Evolutionary conservation across 1,140 invertebrate genomes (phyloP).

Genomic region (Drosophila serrata): DNA sequence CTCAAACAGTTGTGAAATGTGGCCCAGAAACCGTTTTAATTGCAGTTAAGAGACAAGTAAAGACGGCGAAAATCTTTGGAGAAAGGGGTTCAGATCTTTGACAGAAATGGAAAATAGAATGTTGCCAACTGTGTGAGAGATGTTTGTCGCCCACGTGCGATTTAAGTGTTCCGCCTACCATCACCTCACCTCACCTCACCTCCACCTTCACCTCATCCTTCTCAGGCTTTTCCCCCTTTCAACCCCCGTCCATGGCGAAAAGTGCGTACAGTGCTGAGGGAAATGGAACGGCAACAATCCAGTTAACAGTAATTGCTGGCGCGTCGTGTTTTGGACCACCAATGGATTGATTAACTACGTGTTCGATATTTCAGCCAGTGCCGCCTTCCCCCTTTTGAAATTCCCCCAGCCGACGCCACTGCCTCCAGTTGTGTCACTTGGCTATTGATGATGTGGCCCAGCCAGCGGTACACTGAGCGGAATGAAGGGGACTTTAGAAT

Average conservation of each 20-base stretch:
- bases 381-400: not conserved
- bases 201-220: no score
- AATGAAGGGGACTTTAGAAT: not conserved
- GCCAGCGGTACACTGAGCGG: slow-evolving; percentile 10
- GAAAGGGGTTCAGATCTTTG: slow-evolving; percentile 3
- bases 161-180: not conserved
- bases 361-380: slow-evolving; percentile 65
- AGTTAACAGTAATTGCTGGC: slow-evolving; percentile 79
- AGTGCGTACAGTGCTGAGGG: slow-evolving; percentile 62
- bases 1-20: slow-evolving; percentile 39
- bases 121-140: slow-evolving; percentile 69
- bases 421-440: slow-evolving; percentile 58
- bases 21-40: slow-evolving; percentile 63
- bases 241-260: slow-evolving; percentile 22
- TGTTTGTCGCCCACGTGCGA: slow-evolving; percentile 63
- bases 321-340: slow-evolving; percentile 75
- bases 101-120: slow-evolving; percentile 44
- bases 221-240: no score
- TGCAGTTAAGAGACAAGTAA: slow-evolving; percentile 35
- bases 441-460: slow-evolving; percentile 73
- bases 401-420: not conserved
- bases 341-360: slow-evolving; percentile 82
- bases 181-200: not conserved
- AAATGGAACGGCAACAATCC: slow-evolving; percentile 50
- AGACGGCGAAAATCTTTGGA: not conserved